Evolutionary conservation across 2,797 vertebrate species (phyloP), one percentile per base, ranked within the genome.

Genomic region (Malurus splendens): DNA sequence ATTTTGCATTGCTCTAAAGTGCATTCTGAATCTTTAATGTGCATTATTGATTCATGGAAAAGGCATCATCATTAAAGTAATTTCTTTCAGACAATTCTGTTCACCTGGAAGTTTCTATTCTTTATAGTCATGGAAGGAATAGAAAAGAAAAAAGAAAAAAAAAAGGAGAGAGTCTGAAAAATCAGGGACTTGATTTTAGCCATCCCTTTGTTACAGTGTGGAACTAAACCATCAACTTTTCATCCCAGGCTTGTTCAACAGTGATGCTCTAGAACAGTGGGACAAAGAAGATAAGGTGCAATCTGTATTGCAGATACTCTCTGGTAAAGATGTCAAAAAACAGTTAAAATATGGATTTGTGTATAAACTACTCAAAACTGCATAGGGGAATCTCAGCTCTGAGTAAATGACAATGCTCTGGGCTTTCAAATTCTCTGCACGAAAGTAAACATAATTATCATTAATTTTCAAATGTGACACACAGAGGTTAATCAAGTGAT

Each of bases 21-120:
- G 79, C 73, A 59, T 72, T 89, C 52, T 89, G 79, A 93, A 90
- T 85, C 51, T 92, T 95, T 93, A 85, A 93, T 89, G 76, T 47
- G 33, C 70, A 52, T 75, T 60, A 84, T 4, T 62, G 86, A 86
- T 85, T 90, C 9, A 13, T 65, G 84, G 61, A 83, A 87, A 86
- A 86, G 33, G 23, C 45, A 76, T 39, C 22, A 22, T 62, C 87
- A 73, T 92, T 56, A 78, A 88, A 87, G 19, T 73, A 39, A 79
- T 79, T 73, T 77, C 23, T 61, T 86, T 82, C 67, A 79, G 83
- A 81, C 19, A 38, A 33, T 75, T 83, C 57, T 77, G 28, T 67
- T 90, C 74, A 87, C 62, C 36, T 89, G 59, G 19, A 75, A 60
- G 13, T 65, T 92, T 79, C 51, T 59, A 14, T 55, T 71, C 70